Percentiles rank a stretch among this genome's conserved stretches.
These are phyloP conservation scores for Spicauda simplicius DNA, from an alignment of 2,888 invertebrate species.

Conservation along the genomic window DNA sequence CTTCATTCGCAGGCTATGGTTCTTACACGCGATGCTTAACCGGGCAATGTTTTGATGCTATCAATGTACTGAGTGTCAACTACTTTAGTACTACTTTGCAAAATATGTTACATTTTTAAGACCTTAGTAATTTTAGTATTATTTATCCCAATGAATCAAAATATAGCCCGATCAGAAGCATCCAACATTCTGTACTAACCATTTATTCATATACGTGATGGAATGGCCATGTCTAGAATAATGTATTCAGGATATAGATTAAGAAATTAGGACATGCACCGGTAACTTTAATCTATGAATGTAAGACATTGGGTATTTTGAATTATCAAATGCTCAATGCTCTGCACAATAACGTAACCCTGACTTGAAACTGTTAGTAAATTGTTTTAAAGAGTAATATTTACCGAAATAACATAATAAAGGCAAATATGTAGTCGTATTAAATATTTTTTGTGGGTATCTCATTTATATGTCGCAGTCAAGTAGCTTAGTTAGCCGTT, in stretches of 20 bases:
- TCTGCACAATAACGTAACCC: slow-evolving; percentile 4
- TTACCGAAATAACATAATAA: not conserved
- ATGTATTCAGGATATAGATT: no score
- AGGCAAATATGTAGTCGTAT: no score
- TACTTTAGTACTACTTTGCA: no score
- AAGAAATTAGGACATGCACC: not conserved
- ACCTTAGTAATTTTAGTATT: not conserved
- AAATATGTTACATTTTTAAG: not conserved
- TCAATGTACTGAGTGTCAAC: not conserved
- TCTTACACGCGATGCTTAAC: slow-evolving; percentile 47
- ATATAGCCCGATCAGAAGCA: not conserved
- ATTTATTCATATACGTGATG: not conserved
- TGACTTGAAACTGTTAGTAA: slow-evolving; percentile 15
- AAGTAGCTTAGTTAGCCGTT: no score
- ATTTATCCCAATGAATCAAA: not conserved
- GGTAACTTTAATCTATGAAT: slow-evolving; percentile 2
- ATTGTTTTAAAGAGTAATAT: not conserved
- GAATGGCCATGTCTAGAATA: slow-evolving; percentile 1
- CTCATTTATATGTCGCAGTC: no score
- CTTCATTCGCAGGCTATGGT: slow-evolving; percentile 64
- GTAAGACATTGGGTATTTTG: not conserved
- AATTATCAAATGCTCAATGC: not conserved
- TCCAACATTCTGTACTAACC: not conserved
- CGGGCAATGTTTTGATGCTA: slow-evolving; percentile 18
- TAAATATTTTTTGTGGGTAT: no score